Evolutionary conservation across 2,797 vertebrate genomes (phyloP), one percentile per base, ranked within the genome.

Genomic region (Sebastes trivittatus): DNA sequence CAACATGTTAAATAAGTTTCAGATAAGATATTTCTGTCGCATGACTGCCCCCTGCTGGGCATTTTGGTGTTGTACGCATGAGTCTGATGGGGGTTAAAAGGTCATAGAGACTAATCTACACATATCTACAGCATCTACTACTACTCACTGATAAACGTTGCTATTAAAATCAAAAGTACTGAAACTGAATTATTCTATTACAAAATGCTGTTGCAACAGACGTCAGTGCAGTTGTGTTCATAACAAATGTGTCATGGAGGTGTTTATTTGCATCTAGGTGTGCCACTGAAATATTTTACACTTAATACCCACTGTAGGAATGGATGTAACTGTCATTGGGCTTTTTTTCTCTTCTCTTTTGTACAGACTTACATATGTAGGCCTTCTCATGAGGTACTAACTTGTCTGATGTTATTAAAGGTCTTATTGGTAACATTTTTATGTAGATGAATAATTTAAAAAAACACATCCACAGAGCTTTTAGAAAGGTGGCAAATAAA

Each of bases 31-130:
- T 74, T 65, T 67, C 6, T 81, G 60, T 67, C 34, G 22, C 16
- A 58, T 73, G 68, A 72, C 59, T 81, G 77, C 77, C 67, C 25
- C 55, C 84, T 86, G 6, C n/a, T 87, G 84, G 72, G 11, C 9
- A 32, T 66, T 76, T 29, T 36, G n/a, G 11, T 61, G 13, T 55
- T 34, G 4, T 25, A 58, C 13, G 14, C 9, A 18, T 42, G 7
- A 29, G 42, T 30, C 20, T 32, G 4, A 11, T 52, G 34, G 20
- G 20, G 30, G 23, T 46, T 36, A 20, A 66, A 58, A 52, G 10
- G 20, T 49, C 20, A 54, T 22, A 23, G 2, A 66, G 5, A 30
- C 2, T 2, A 9, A 69, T 11, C 16, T 16, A 20, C 8, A 16
- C 38, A 11, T 23, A 52, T 30, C 9, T 22, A 9, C 11, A 72